phyloP scores from a whole-genome alignment of 1,140 invertebrate genomes.

The Procambarus clarkii region DNA sequence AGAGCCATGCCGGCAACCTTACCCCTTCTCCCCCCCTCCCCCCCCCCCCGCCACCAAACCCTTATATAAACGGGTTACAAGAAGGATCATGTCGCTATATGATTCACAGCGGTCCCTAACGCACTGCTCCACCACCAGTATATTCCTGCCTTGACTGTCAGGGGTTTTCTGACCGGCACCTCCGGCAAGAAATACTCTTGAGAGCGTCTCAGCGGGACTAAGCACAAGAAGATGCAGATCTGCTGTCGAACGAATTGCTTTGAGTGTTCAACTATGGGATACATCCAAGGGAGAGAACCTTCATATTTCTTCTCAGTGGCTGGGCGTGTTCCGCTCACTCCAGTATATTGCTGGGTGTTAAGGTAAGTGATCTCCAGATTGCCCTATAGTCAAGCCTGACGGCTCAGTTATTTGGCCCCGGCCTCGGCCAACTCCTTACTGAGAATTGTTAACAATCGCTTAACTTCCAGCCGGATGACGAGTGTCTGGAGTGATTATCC shows the following conservation, averaged over 20 bases:
- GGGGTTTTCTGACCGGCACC: too few species aligned
- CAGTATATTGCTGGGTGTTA: not conserved
- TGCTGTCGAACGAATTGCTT: not conserved
- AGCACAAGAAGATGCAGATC: not conserved
- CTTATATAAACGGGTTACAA: too few species aligned
- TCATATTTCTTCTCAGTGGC: not conserved
- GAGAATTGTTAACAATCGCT: not conserved
- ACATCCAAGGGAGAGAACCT: not conserved
- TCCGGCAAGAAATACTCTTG: too few species aligned
- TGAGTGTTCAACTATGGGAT: not conserved
- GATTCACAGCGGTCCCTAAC: too few species aligned
- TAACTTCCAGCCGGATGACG: not conserved
- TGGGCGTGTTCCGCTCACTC: not conserved
- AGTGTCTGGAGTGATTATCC: not conserved
- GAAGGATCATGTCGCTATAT: too few species aligned
- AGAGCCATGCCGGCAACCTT: too few species aligned
- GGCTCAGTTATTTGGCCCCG: not conserved
- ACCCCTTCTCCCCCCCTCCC: too few species aligned
- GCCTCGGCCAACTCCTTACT: not conserved
- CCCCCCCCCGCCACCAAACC: too few species aligned
- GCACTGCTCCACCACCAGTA: too few species aligned
- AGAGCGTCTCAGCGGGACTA: not conserved
- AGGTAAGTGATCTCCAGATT: not conserved
- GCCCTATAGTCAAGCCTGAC: not conserved
- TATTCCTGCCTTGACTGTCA: too few species aligned